Conservation (phyloP, 2,113 vertebrate genomes). For the Plotosus lineatus region DNA sequence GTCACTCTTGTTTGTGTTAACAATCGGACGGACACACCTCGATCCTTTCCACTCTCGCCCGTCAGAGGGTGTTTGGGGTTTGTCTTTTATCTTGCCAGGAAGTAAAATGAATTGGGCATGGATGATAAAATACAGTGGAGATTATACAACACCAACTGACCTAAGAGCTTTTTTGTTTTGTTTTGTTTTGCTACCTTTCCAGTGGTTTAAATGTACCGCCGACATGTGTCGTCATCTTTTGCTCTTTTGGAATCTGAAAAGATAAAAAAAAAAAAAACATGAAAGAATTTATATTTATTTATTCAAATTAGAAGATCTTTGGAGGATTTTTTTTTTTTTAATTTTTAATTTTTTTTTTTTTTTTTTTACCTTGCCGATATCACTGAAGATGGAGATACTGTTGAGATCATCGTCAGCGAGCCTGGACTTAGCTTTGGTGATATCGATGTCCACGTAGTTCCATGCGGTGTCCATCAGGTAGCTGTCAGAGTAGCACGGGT, state of each 20-base stretch:
- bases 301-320: background rate
- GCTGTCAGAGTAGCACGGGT: constrained; percentile 79
- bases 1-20: background rate
- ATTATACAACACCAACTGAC: background rate
- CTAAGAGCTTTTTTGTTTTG: background rate
- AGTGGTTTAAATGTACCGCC: constrained; percentile 74
- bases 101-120: constrained; percentile 7
- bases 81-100: constrained; percentile 22
- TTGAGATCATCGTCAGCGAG: constrained; percentile 84
- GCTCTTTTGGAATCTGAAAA: constrained; percentile 84
- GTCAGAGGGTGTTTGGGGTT: background rate
- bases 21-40: constrained; percentile 6
- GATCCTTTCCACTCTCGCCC: background rate
- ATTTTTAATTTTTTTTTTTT: background rate
- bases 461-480: constrained; percentile 88
- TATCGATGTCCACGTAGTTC: constrained; percentile 84
- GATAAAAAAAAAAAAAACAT: background rate
- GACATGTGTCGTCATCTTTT: constrained; percentile 76
- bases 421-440: constrained; percentile 83
- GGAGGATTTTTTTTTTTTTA: background rate
- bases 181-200: constrained; percentile 79
- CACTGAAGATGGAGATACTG: constrained; percentile 85
- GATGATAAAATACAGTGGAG: background rate
- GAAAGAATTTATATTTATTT: background rate
- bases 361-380: constrained; percentile 81